Base-by-base conservation (phyloP, 1,140 invertebrate genomes). In the Drosophila kurseongensis region DNA sequence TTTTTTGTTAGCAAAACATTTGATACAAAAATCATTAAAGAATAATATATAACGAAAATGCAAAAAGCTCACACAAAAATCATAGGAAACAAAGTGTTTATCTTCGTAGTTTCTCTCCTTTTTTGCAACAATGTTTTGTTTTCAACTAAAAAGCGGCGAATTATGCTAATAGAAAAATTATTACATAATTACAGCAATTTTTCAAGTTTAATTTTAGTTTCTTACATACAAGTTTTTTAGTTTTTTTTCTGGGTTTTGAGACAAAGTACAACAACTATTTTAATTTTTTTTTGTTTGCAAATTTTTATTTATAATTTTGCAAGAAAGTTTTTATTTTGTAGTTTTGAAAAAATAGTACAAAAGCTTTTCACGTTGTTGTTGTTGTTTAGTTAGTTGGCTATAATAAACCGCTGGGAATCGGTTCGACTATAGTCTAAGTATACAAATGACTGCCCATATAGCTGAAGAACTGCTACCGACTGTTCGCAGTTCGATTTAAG, bases 391-490 rank as follows among this genome's bases (percentile, higher is more conserved):
- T 83, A 67, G 63, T 79, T 75, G 55, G 69, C 78, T 78, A 84
- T 81, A 78, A 54, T 74, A 66, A 79, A 66, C 81, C 71, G 71
- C 62, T 61, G 75, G 63, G 68, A 71, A 50, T 71, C 68, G 63
- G 67, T 66, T 78, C 58, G 56, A 75, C 68, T 84, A 71, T 84
- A 78, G 73, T 80, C 56, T 88, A 83, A 79, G 79, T 88, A 80
- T 88, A 88, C 76, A 88, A 88, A 83, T 91, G 82, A 82, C 76
- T 89, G 90, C 91, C 91, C 91, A 92, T 92, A 92, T 92, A 92
- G 91, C 91, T 91, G 90, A 89, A 76, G 65, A 57, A 40, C 67
- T 66, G 63, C 82, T 67, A 69, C 36, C 81, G 60, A 77, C 23
- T 36, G 40, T 54, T 62, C 45, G 73, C 83, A 83, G 79, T 45